phyloP scores from a whole-genome alignment of 92 coral and sea anemone species.

The Parazoanthus darwini region DNA sequence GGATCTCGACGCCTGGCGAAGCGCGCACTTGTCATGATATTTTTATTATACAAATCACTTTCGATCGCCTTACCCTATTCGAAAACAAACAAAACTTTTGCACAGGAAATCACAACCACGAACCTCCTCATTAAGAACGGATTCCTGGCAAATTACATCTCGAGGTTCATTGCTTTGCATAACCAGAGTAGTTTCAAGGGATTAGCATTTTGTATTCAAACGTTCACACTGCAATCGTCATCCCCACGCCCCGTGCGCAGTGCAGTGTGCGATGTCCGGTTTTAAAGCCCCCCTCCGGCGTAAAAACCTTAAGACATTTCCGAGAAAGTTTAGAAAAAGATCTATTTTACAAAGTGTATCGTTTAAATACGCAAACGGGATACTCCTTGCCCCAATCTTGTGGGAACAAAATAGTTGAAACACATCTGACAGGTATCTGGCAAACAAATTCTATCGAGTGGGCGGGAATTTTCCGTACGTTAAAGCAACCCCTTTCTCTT shows the following conservation, averaged over 20 bases:
- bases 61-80: conserved; percentile 29
- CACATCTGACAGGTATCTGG: conserved; percentile 44
- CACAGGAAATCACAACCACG: conserved; percentile 25
- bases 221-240: conserved; percentile 27
- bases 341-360: background rate
- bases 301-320: conserved; percentile 13
- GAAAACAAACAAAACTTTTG: conserved; percentile 25
- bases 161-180: conserved; percentile 20
- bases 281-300: background rate
- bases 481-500: conserved; percentile 51
- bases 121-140: conserved; percentile 22
- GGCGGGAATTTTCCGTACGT: conserved; percentile 59
- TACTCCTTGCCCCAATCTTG: background rate
- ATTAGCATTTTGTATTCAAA: conserved; percentile 27
- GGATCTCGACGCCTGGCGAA: conserved; percentile 76
- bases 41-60: conserved; percentile 57
- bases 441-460: conserved; percentile 51
- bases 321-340: background rate
- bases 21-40: conserved; percentile 65
- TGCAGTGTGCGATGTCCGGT: conserved; percentile 11
- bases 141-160: conserved; percentile 23
- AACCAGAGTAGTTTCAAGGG: background rate
- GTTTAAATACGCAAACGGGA: background rate
- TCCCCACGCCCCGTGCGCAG: conserved; percentile 24
- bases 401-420: conserved; percentile 39